These are phyloP conservation scores for Sipha maydis DNA, from an alignment of 2,888 invertebrate genomes.

Conservation along the genomic window DNA sequence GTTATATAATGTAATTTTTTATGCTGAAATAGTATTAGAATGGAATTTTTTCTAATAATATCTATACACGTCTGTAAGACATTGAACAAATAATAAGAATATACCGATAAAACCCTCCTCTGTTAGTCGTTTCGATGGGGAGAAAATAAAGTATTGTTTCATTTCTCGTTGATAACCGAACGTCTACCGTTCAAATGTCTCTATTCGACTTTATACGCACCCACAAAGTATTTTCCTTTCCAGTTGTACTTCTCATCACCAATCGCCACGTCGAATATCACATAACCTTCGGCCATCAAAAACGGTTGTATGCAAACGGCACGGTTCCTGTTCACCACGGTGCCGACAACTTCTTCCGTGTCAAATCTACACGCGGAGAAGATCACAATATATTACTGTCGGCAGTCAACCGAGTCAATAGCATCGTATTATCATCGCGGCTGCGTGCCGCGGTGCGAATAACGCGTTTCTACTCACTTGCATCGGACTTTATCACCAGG, in stretches of 20 bases:
- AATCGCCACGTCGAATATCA: slow-evolving; percentile 85
- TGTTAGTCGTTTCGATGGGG: no score
- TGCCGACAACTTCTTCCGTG: slow-evolving; percentile 81
- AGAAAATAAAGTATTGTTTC: no score
- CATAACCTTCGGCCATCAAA: slow-evolving; percentile 87
- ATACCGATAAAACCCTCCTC: no score
- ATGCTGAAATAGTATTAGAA: no score
- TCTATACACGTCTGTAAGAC: no score
- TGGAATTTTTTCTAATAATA: no score
- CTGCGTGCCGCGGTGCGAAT: not conserved
- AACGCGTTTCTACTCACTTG: slow-evolving; percentile 65
- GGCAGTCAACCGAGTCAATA: not conserved
- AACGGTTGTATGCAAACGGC: slow-evolving; percentile 91
- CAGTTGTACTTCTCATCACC: slow-evolving; percentile 86
- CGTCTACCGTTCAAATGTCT: no score
- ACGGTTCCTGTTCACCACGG: slow-evolving; percentile 81
- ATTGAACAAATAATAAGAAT: no score
- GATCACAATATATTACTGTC: not conserved
- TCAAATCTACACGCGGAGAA: slow-evolving; percentile 74
- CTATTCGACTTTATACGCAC: slow-evolving; percentile 69
- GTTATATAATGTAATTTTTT: no score
- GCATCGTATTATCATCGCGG: not conserved
- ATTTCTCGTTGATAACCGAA: no score
- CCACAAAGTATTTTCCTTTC: slow-evolving; percentile 91
- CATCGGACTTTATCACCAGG: slow-evolving; percentile 81